Evolutionary conservation across 2,888 invertebrate species (phyloP).

Genomic region (Griposia aprilina): DNA sequence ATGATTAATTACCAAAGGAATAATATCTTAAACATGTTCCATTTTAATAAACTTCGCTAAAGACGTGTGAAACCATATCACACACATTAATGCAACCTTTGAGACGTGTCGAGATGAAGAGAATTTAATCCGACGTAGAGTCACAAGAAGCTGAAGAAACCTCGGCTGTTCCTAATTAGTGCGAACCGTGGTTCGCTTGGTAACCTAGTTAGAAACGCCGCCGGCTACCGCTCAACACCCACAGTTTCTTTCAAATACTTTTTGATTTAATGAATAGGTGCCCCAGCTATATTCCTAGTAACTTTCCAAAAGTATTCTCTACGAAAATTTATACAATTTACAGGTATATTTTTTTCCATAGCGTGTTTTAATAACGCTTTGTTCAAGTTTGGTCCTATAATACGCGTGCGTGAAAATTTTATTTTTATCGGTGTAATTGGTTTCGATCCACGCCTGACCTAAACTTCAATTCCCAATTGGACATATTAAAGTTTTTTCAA

Average conservation of each 20-base stretch:
- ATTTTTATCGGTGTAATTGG: slow-evolving; percentile 40
- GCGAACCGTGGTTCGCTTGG: slow-evolving; percentile 74
- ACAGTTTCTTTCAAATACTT: slow-evolving; percentile 73
- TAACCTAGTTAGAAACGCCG: slow-evolving; percentile 78
- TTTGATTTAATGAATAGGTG: slow-evolving; percentile 72
- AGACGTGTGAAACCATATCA: slow-evolving; percentile 9
- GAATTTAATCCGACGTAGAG: slow-evolving; percentile 61
- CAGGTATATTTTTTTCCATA: slow-evolving; percentile 8
- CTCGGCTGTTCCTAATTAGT: slow-evolving; percentile 76
- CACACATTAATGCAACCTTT: slow-evolving; percentile 39
- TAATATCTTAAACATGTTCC: background rate
- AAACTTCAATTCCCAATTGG: slow-evolving; percentile 45
- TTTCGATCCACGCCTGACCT: slow-evolving; percentile 26
- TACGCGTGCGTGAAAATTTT: slow-evolving; percentile 40
- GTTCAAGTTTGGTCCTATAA: slow-evolving; percentile 21
- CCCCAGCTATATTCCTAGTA: slow-evolving; percentile 43
- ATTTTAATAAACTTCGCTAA: slow-evolving; percentile 16
- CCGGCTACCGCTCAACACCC: slow-evolving; percentile 63
- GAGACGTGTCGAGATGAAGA: slow-evolving; percentile 40
- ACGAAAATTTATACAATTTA: slow-evolving; percentile 14
- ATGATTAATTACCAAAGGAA: background rate
- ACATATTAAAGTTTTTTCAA: slow-evolving; percentile 46
- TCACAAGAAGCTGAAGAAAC: slow-evolving; percentile 70
- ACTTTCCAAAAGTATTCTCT: slow-evolving; percentile 49
- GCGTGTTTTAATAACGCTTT: slow-evolving; percentile 19